These are phyloP conservation scores for Leptinotarsa undecemlineata DNA, from an alignment of 1,140 invertebrate species.

Conservation along the genomic window DNA sequence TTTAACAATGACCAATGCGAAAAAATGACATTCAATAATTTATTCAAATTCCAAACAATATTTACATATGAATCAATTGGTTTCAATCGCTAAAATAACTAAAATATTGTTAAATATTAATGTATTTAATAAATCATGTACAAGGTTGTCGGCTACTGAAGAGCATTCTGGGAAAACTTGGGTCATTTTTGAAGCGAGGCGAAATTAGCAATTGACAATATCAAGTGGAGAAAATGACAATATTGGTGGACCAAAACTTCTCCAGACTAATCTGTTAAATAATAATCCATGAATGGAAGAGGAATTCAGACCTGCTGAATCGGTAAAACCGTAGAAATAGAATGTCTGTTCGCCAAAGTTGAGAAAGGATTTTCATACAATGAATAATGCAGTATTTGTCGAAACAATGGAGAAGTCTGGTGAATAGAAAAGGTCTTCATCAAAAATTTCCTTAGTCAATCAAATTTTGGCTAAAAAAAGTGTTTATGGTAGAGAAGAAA, in stretches of 20 bases:
- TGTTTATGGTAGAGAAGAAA: background rate
- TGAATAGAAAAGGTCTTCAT: no score
- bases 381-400: no score
- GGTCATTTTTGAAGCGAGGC: no score
- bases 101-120: slow-evolving; percentile 19
- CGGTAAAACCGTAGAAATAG: no score
- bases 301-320: no score
- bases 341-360: no score
- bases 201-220: no score
- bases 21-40: background rate
- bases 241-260: background rate
- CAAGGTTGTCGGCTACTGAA: background rate
- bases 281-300: no score
- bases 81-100: slow-evolving; percentile 19
- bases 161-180: background rate
- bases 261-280: background rate
- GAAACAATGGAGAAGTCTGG: no score
- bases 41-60: slow-evolving; percentile 32
- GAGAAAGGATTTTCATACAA: no score
- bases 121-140: slow-evolving; percentile 19
- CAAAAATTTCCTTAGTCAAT: background rate
- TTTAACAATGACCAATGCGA: background rate
- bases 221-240: background rate
- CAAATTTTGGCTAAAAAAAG: background rate
- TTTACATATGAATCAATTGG: slow-evolving; percentile 33